Base-by-base conservation (phyloP, 2,888 invertebrate species). In the Melinopterus prodromus region DNA sequence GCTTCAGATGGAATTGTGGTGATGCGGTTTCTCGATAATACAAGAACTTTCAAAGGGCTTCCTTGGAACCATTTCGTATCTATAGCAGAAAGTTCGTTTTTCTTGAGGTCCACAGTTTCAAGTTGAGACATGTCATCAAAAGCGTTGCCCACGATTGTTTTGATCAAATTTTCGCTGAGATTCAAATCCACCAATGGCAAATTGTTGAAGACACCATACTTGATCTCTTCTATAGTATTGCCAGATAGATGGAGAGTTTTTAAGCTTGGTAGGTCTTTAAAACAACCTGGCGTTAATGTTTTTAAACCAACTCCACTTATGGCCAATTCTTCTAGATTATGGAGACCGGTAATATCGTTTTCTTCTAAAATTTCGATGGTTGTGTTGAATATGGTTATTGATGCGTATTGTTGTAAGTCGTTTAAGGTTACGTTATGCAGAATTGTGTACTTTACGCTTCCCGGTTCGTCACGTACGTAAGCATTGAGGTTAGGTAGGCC, bases 161-260 rank as follows among this genome's bases (percentile, higher is more conserved):
- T 74, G n/a, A 74, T 74, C 37, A n/a, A 37, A 74, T 74, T 74
- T 74, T 74, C 74, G 16, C n/a, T 26, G 6, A 74, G 35, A 35
- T 74, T 35, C 4, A 74, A 14, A 5, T 35, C 37, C 7, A 37
- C n/a, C 35, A 74, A n/a, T 35, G n/a, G n/a, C 9, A 74, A 36
- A 35, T 74, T 3, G n/a, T 74, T 74, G n/a, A 74, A 74, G 3
- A 74, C 36, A 6, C 74, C 74, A 12, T 74, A 74, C 35, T 74
- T 74, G 37, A 74, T 74, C 12, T 74, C 26, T n/a, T n/a, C n/a
- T 16, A 74, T 35, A 1, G 6, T 36, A 74, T 74, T 74, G 14
- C 26, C 74, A 14, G 37, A n/a, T 74, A 74, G 35, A 74, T 36
- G 35, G 6, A 74, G n/a, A 12, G 2, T 7, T 74, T 74, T 74